A percentile compares a stretch with the other conserved stretches of the same genome.
Conservation (phyloP, 2,888 invertebrate species). For the Bombylius discolor region DNA sequence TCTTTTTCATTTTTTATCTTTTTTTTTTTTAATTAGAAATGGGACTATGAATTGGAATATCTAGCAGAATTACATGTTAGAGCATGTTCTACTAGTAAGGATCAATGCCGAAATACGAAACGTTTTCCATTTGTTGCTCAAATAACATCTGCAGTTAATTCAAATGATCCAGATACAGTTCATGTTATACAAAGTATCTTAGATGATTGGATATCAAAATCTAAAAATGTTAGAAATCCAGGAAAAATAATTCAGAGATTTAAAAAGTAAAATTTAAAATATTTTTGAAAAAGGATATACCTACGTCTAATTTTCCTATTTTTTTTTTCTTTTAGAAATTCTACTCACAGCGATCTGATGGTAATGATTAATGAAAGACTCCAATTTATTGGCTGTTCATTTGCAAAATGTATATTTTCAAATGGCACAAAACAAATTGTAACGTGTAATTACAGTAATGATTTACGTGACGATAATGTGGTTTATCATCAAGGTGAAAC, state of each 20-base stretch:
- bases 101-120: slow-evolving; percentile 5
- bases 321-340: neutral
- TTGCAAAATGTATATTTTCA: neutral
- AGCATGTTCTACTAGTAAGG: slow-evolving; percentile 1
- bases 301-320: neutral
- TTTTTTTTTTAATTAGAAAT: neutral
- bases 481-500: neutral
- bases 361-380: neutral
- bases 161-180: neutral
- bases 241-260: too few species aligned
- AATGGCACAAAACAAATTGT: neutral
- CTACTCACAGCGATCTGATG: neutral
- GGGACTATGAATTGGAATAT: slow-evolving; percentile 6
- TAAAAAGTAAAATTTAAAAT: too few species aligned
- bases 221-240: neutral
- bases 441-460: neutral
- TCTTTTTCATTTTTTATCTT: neutral
- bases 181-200: neutral
- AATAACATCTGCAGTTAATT: neutral
- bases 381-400: neutral
- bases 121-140: slow-evolving; percentile 3
- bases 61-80: slow-evolving; percentile 2
- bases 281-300: too few species aligned
- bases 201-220: neutral
- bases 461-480: neutral